Evolutionary conservation across 2,797 vertebrate species (phyloP).

Genomic region (Anabas testudineus): DNA sequence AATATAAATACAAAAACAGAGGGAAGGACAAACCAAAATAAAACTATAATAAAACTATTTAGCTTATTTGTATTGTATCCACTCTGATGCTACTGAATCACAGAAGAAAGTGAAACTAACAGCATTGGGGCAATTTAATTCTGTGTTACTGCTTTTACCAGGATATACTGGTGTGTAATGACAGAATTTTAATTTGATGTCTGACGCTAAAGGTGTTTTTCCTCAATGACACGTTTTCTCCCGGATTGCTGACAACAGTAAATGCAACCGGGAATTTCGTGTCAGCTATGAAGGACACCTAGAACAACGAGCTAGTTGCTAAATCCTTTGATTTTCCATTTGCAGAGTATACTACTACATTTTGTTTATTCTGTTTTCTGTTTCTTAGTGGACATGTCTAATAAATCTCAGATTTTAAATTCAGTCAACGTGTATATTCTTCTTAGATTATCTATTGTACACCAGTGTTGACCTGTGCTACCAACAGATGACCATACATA

Average conservation of each 20-base stretch:
- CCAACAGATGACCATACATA: neutral
- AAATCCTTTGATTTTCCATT: neutral
- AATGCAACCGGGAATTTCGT: constrained; percentile 96
- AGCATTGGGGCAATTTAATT: neutral
- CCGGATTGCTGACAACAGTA: constrained; percentile 89
- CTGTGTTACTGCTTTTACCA: neutral
- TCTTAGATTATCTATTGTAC: neutral
- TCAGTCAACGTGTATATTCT: neutral
- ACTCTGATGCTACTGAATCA: constrained; percentile 2
- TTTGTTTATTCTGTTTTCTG: neutral
- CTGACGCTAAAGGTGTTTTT: constrained; percentile 77
- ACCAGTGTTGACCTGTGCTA: neutral
- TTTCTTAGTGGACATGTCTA: neutral
- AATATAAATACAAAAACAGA: constrained; percentile 21
- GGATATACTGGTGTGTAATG: too few relatives aligned
- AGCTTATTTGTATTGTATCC: neutral
- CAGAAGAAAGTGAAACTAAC: constrained; percentile 35
- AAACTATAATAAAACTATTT: neutral
- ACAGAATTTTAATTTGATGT: neutral
- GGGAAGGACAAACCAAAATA: constrained; percentile 1
- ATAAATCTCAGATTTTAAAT: constrained; percentile 25
- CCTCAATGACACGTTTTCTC: constrained; percentile 99
- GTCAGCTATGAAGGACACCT: constrained; percentile 90
- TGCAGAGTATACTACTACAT: neutral
- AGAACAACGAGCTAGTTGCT: constrained; percentile 5